Percentiles rank a stretch among this genome's conserved stretches.
Evolutionary conservation across 92 coral and sea anemone species (phyloP).

Genomic region (Siderastrea siderea): DNA sequence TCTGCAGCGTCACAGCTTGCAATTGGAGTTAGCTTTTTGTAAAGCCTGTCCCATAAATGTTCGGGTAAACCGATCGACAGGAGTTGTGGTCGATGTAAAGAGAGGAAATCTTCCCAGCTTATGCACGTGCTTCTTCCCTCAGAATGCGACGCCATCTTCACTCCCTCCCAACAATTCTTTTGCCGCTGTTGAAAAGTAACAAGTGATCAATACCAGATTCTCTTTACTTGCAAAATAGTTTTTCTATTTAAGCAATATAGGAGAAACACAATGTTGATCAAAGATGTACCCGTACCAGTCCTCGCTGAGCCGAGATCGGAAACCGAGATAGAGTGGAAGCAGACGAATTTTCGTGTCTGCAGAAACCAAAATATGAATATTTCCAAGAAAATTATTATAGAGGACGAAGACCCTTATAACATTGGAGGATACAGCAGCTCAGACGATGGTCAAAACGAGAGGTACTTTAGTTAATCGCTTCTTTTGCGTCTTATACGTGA

Average conservation of each 20-base stretch:
- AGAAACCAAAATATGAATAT: slow-evolving; percentile 47
- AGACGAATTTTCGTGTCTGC: not conserved
- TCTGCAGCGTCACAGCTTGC: slow-evolving; percentile 59
- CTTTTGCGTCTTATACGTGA: slow-evolving; percentile 24
- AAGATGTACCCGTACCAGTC: slow-evolving; percentile 14
- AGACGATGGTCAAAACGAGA: slow-evolving; percentile 76
- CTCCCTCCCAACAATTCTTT: slow-evolving; percentile 26
- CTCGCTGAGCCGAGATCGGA: slow-evolving; percentile 23
- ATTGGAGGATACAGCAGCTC: slow-evolving; percentile 87
- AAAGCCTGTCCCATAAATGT: slow-evolving; percentile 77
- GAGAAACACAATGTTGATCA: slow-evolving; percentile 31
- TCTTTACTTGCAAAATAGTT: not conserved
- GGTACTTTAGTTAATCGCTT: slow-evolving; percentile 65
- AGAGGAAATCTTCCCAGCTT: slow-evolving; percentile 80
- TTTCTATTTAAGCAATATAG: not conserved
- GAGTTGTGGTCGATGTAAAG: slow-evolving; percentile 83
- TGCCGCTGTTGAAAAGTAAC: slow-evolving; percentile 15
- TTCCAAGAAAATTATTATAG: slow-evolving; percentile 42
- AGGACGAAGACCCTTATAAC: slow-evolving; percentile 77
- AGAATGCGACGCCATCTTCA: slow-evolving; percentile 60
- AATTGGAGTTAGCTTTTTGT: slow-evolving; percentile 69
- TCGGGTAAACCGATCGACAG: slow-evolving; percentile 88
- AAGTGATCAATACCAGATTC: slow-evolving; percentile 18
- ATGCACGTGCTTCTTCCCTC: slow-evolving; percentile 75
- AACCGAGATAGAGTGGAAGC: not conserved